Evolutionary conservation across 2,797 vertebrate species (phyloP).

Genomic region (Philypnodon macrostomus): DNA sequence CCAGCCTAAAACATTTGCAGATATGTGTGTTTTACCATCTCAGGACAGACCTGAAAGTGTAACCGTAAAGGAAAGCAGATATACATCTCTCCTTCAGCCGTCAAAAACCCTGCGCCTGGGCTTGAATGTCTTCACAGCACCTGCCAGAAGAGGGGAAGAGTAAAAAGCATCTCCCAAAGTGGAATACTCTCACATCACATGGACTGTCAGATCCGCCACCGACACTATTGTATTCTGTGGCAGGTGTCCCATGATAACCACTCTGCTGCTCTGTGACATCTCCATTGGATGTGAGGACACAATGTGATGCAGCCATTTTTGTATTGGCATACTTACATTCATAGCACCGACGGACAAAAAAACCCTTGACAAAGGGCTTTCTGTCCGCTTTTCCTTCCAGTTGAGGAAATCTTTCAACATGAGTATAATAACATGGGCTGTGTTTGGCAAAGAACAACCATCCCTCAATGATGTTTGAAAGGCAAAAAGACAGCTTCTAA

Average conservation of each 20-base stretch:
- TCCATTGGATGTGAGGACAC: neutral
- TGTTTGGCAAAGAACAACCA: constrained; percentile 12
- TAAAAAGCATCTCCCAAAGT: neutral
- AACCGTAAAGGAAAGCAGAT: neutral
- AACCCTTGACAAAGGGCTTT: neutral
- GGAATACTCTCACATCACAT: constrained; percentile 1
- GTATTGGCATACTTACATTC: neutral
- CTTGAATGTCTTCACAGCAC: neutral
- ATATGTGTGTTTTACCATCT: neutral
- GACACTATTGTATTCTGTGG: neutral
- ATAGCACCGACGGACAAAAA: neutral
- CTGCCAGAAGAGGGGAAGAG: neutral
- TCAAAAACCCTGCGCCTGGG: neutral
- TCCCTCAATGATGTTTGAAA: constrained; percentile 30
- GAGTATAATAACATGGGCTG: constrained; percentile 2
- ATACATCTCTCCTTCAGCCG: constrained; percentile 7
- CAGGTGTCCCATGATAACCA: constrained; percentile 2
- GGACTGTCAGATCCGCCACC: constrained; percentile 1
- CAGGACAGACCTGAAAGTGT: neutral
- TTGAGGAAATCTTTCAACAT: neutral
- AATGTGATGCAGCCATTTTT: neutral
- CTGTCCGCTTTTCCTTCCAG: neutral
- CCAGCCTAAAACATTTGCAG: no score
- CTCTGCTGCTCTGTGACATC: neutral
- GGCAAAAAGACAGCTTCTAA: constrained; percentile 34